Evolutionary conservation across 2,113 vertebrate genomes (phyloP).

Genomic region (Oceanodroma tethys): DNA sequence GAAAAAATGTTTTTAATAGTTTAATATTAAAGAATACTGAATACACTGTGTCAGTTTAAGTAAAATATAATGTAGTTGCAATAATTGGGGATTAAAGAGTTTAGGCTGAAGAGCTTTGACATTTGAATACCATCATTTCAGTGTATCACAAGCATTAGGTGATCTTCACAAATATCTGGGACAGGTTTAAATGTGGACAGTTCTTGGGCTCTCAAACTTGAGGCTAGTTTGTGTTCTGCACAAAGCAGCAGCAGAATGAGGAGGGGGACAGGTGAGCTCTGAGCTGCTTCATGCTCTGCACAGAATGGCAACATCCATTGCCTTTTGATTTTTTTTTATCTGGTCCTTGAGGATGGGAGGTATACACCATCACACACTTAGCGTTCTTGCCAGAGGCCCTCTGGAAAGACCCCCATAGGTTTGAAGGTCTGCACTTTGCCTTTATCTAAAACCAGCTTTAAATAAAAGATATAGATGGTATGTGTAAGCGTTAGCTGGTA

Average conservation of each 20-base stretch:
- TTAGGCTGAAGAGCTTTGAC: not conserved
- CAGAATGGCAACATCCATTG: not conserved
- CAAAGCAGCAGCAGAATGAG: not conserved
- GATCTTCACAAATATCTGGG: not conserved
- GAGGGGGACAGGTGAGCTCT: not conserved
- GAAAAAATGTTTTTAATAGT: not conserved
- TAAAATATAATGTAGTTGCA: not conserved
- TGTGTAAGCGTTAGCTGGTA: not conserved
- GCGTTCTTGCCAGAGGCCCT: not conserved
- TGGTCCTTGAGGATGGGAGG: not conserved
- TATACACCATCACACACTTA: fast-evolving
- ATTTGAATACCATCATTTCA: not conserved
- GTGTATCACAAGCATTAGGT: not conserved
- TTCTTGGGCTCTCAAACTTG: not conserved
- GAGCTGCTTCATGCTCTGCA: not conserved
- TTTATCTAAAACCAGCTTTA: not conserved
- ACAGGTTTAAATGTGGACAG: not conserved
- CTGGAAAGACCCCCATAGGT: not conserved
- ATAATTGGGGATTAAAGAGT: not conserved
- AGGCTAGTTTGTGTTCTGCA: not conserved
- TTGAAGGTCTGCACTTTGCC: not conserved
- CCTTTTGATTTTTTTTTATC: not conserved
- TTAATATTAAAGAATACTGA: not conserved
- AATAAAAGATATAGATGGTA: not conserved
- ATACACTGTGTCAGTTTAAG: not conserved